Conservation (phyloP, 1,140 invertebrate species). For the Drosophila triauraria region DNA sequence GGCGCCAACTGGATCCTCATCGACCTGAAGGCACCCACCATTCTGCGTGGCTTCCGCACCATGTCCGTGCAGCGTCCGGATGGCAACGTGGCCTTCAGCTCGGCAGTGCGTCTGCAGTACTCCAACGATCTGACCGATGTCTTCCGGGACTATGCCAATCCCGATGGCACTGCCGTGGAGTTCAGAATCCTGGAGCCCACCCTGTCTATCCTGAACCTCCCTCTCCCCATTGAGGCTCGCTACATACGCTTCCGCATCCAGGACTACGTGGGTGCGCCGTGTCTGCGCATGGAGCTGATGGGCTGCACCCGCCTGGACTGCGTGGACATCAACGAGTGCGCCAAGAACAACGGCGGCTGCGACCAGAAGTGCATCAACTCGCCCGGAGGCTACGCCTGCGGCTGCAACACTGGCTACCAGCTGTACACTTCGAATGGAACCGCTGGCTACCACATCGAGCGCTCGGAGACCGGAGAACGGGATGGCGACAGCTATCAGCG, state of each 20-base stretch:
- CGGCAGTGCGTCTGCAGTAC: conserved; percentile 94
- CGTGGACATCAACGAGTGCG: conserved; percentile 96
- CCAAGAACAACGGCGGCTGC: conserved; percentile 95
- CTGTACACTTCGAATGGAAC: conserved; percentile 96
- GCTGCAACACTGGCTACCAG: conserved; percentile 96
- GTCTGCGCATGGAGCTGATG: conserved; percentile 96
- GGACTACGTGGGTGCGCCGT: conserved; percentile 94
- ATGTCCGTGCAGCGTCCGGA: conserved; percentile 93
- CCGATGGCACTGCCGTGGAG: conserved; percentile 96
- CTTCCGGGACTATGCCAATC: conserved; percentile 96
- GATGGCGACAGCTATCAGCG: conserved; percentile 94
- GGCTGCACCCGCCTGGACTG: conserved; percentile 96
- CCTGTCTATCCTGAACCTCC: conserved; percentile 94
- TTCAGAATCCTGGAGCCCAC: conserved; percentile 95
- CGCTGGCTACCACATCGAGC: conserved; percentile 93
- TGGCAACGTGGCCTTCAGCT: conserved; percentile 93
- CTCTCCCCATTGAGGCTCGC: conserved; percentile 95
- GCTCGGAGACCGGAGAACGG: conserved; percentile 93
- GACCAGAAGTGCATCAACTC: conserved; percentile 97
- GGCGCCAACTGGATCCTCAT: conserved; percentile 95
- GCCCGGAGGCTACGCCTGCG: conserved; percentile 94
- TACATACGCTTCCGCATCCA: conserved; percentile 95
- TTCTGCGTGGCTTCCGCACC: conserved; percentile 95
- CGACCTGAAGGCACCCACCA: conserved; percentile 95
- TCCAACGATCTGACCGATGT: conserved; percentile 95